Percentiles rank a stretch among this genome's conserved stretches.
Conservation (phyloP, 2,888 invertebrate species). For the Agapostemon virescens region DNA sequence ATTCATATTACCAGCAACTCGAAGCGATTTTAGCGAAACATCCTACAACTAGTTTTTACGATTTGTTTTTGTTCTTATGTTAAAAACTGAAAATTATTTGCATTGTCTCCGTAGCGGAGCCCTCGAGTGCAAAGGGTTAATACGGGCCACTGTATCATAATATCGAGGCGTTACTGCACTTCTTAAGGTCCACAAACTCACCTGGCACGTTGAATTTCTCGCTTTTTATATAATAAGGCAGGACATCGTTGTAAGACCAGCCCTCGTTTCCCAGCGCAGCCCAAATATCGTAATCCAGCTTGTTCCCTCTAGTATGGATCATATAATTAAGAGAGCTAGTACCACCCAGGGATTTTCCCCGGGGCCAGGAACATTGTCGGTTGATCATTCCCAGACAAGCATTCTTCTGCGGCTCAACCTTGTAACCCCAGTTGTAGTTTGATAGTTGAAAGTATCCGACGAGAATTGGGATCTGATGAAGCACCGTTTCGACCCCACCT, state of each 20-base stretch:
- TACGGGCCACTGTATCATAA: too few species aligned
- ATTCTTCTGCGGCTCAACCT: constrained; percentile 84
- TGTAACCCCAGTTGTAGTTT: constrained; percentile 87
- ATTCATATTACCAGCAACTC: too few species aligned
- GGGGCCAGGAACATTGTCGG: constrained; percentile 88
- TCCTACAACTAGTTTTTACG: too few species aligned
- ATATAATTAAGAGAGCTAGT: constrained; percentile 77
- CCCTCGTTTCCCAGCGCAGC: constrained; percentile 72
- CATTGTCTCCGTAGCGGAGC: too few species aligned
- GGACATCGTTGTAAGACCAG: constrained; percentile 73
- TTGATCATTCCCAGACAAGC: constrained; percentile 87
- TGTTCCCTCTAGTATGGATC: constrained; percentile 76
- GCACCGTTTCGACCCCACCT: constrained; percentile 82
- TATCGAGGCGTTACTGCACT: too few species aligned
- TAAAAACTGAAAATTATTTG: too few species aligned
- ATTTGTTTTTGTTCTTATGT: too few species aligned
- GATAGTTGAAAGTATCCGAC: constrained; percentile 83
- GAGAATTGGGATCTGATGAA: constrained; percentile 84
- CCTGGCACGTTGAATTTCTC: constrained; percentile 72
- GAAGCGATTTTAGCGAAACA: too few species aligned
- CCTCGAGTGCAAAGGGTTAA: too few species aligned
- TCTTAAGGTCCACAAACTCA: constrained; percentile 35
- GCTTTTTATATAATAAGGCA: constrained; percentile 73
- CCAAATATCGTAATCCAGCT: constrained; percentile 72
- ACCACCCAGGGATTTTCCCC: constrained; percentile 76